Evolutionary conservation across 2,797 vertebrate genomes (phyloP), one percentile per base, ranked within the genome.

Genomic region (Ctenopoma multispine): DNA sequence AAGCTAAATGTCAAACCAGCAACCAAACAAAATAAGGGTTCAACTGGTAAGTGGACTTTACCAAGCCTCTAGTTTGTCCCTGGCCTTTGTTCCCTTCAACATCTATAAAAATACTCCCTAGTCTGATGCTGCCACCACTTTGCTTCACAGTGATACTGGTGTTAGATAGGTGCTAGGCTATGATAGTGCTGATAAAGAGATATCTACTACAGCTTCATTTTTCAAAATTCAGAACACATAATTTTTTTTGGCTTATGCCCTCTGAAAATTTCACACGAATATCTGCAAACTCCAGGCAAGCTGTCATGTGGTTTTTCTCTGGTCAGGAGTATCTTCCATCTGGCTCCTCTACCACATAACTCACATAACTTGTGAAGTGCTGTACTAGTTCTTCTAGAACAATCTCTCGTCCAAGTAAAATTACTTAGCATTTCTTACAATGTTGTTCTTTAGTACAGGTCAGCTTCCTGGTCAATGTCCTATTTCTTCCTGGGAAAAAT

Each of bases 331-430:
- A 17, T 40, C 23, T 72, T 80, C 72, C 63, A 69, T 76, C 78
- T 83, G 65, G 65, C 58, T 78, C 29, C 46, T 61, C 31, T 20
- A 49, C n/a, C 27, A 41, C 73, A 66, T 7, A 75, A 48, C 21
- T 34, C 36, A 76, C n/a, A n/a, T n/a, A 50, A 74, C 69, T 55
- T 76, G 65, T 81, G 47, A 79, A 80, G 59, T 56, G 27, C 53
- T 72, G 29, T 17, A 61, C 43, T 54, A 59, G 23, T 60, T 48
- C 53, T 75, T 75, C 47, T 56, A 84, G 53, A 72, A 54, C 17
- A 54, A 58, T 54, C 60, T 61, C 34, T 77, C 58, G 56, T 55
- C 56, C 36, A 11, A 67, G 49, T n/a, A 17, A 21, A 23, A 9
- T 29, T 44, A 65, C 49, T 80, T 53, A 60, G 41, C 55, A 50